These are phyloP conservation scores for Zoanthus sansibaricus DNA, from an alignment of 92 coral and sea anemone genomes.

Conservation along the genomic window DNA sequence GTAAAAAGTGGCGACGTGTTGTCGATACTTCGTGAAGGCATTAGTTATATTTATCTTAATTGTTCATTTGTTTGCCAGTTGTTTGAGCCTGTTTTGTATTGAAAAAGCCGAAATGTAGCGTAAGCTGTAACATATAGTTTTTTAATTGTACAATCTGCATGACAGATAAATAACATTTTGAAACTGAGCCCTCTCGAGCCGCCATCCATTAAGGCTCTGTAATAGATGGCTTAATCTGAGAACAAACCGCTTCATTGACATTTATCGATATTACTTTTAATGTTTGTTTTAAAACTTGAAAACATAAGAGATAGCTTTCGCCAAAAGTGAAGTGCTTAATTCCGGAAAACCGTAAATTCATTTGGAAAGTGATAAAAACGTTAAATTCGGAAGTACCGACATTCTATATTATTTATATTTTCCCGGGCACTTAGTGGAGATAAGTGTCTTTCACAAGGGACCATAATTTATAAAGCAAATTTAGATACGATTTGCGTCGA, in stretches of 20 bases:
- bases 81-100: background rate
- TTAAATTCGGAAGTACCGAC: too few species aligned
- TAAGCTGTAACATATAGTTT: background rate
- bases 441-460: too few species aligned
- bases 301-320: background rate
- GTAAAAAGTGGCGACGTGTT: background rate
- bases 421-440: too few species aligned
- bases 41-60: background rate
- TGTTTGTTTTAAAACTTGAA: slow-evolving; percentile 5
- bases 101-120: background rate
- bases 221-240: background rate
- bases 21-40: background rate
- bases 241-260: background rate
- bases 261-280: background rate
- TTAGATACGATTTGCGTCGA: too few species aligned
- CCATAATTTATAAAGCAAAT: too few species aligned
- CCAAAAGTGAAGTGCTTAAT: background rate
- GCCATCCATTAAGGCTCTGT: background rate
- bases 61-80: background rate
- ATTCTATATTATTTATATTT: too few species aligned
- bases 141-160: background rate
- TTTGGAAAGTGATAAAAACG: too few species aligned
- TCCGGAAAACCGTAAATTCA: background rate
- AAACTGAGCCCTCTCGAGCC: background rate
- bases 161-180: background rate